Evolutionary conservation across 2,888 invertebrate genomes (phyloP).

Genomic region (Dolichomitus sp.): DNA sequence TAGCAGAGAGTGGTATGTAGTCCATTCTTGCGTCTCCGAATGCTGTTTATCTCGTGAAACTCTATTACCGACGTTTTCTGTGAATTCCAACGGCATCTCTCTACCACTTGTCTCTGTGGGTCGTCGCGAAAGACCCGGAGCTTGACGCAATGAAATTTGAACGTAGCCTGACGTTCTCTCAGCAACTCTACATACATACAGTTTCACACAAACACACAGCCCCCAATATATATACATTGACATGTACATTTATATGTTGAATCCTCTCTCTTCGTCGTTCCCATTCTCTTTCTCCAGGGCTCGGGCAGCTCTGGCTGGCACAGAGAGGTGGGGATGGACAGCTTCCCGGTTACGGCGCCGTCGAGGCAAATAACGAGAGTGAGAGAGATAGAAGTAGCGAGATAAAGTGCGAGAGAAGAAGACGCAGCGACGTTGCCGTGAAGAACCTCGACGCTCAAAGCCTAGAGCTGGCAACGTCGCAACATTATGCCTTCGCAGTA

Average conservation of each 20-base stretch:
- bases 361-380: neutral
- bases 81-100: slow-evolving; percentile 68
- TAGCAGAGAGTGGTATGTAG: slow-evolving; percentile 26
- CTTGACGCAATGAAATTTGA: slow-evolving; percentile 84
- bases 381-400: slow-evolving; percentile 17
- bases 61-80: slow-evolving; percentile 82
- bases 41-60: slow-evolving; percentile 82
- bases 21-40: slow-evolving; percentile 46
- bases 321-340: slow-evolving; percentile 62
- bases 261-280: slow-evolving; percentile 26
- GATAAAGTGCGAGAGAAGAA: slow-evolving; percentile 25
- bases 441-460: slow-evolving; percentile 21
- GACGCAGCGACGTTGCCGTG: slow-evolving; percentile 35
- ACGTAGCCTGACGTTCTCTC: slow-evolving; percentile 77
- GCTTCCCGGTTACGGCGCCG: slow-evolving; percentile 51
- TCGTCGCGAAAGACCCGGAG: slow-evolving; percentile 69
- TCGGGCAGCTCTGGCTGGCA: slow-evolving; percentile 31
- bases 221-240: neutral
- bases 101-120: slow-evolving; percentile 30
- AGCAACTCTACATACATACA: slow-evolving; percentile 50
- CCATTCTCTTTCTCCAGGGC: slow-evolving; percentile 30
- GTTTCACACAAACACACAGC: neutral
- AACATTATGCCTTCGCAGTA: neutral
- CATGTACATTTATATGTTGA: neutral
- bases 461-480: slow-evolving; percentile 56